phyloP scores from a whole-genome alignment of 2,797 vertebrate genomes.

The Gastrophryne carolinensis region DNA sequence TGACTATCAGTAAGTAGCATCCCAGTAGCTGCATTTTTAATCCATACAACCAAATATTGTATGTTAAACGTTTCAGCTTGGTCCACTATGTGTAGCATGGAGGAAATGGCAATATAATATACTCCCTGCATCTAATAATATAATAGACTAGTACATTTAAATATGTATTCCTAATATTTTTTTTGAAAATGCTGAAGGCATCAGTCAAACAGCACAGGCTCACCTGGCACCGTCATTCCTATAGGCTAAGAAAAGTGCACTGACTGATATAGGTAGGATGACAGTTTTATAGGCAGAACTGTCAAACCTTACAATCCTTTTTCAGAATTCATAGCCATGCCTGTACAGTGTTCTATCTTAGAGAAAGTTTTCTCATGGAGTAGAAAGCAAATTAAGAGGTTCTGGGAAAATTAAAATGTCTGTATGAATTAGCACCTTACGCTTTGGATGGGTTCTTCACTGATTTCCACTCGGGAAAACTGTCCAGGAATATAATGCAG shows the following conservation, averaged over 20 bases:
- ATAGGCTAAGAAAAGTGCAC: slow-evolving; percentile 22
- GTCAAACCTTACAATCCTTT: slow-evolving; percentile 49
- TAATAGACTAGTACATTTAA: slow-evolving; percentile 31
- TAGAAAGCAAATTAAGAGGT: slow-evolving; percentile 49
- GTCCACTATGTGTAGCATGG: no score
- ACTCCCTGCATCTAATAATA: background rate
- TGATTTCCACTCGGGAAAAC: slow-evolving; percentile 45
- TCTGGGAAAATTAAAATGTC: slow-evolving; percentile 53
- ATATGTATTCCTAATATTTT: slow-evolving; percentile 30
- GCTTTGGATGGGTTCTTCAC: slow-evolving; percentile 45
- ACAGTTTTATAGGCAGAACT: slow-evolving; percentile 49
- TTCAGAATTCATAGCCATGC: slow-evolving; percentile 52
- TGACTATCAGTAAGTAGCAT: no score
- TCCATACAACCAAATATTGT: background rate
- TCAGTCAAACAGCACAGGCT: slow-evolving; percentile 38
- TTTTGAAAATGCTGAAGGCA: slow-evolving; percentile 36
- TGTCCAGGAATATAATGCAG: slow-evolving; percentile 42
- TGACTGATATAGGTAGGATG: slow-evolving; percentile 43
- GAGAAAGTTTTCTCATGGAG: slow-evolving; percentile 49
- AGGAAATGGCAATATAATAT: background rate
- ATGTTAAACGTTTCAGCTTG: background rate
- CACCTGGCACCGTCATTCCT: slow-evolving; percentile 26
- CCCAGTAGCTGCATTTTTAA: no score
- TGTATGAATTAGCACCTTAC: slow-evolving; percentile 51
- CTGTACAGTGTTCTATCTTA: slow-evolving; percentile 42